Conservation (phyloP, 1,140 invertebrate species). For the Brachionus paranguensis region DNA sequence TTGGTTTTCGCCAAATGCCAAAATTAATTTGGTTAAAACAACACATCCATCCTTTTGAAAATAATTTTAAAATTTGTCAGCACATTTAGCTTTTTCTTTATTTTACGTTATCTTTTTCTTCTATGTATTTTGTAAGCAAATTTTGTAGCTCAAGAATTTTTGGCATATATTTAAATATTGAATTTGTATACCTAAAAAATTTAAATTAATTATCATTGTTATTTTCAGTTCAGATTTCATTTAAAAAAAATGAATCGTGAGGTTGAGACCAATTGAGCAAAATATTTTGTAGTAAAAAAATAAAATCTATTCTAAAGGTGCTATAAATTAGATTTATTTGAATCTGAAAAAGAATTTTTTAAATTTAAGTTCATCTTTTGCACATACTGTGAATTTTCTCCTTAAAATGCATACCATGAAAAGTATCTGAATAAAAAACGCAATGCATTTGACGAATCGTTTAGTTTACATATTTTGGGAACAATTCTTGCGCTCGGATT, state of each 20-base stretch:
- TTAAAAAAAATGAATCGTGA: not conserved
- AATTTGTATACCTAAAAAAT: constrained; percentile 10
- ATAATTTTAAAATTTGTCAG: not conserved
- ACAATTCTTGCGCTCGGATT: too few species aligned
- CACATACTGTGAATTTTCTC: too few species aligned
- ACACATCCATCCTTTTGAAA: constrained; percentile 10
- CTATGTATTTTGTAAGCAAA: constrained; percentile 21
- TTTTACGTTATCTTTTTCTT: constrained; percentile 28
- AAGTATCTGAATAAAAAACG: too few species aligned
- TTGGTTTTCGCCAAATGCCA: constrained; percentile 33
- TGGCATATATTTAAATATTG: constrained; percentile 32
- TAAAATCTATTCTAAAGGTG: too few species aligned
- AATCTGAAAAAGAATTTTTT: too few species aligned
- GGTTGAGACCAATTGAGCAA: not conserved
- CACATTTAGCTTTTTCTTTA: not conserved
- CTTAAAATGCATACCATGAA: too few species aligned
- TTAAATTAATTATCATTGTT: not conserved
- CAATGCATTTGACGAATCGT: too few species aligned
- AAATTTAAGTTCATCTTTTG: too few species aligned
- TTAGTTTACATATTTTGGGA: too few species aligned
- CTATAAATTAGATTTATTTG: too few species aligned
- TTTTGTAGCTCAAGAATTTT: constrained; percentile 16
- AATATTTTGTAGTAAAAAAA: not conserved
- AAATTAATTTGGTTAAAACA: constrained; percentile 25
- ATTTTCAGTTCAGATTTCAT: not conserved